Evolutionary conservation across 2,888 invertebrate species (phyloP).

Genomic region (Drosophila limbata): DNA sequence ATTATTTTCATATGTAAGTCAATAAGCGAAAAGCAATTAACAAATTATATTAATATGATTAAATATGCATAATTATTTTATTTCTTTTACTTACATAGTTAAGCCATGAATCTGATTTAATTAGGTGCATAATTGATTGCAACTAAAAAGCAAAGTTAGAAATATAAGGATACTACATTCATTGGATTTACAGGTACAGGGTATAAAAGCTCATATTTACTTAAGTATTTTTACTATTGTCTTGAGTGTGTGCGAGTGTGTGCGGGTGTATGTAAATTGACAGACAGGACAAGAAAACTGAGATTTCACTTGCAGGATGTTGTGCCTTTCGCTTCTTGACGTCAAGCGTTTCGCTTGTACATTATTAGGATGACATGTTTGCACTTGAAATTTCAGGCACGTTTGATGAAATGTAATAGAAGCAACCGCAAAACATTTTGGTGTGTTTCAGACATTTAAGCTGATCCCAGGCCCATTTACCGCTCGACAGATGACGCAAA

Average conservation of each 20-base stretch:
- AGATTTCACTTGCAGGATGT: constrained; percentile 35
- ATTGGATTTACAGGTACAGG: not conserved
- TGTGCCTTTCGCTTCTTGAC: constrained; percentile 38
- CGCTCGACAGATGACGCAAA: constrained; percentile 15
- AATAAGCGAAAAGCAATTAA: constrained; percentile 62
- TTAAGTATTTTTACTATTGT: not conserved
- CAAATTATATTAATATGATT: constrained; percentile 56
- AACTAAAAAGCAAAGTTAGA: not conserved
- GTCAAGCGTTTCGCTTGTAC: constrained; percentile 53
- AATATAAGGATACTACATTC: not conserved
- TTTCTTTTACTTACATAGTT: not conserved
- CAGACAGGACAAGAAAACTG: constrained; percentile 17
- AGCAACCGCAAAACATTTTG: constrained; percentile 48
- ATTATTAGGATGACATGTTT: constrained; percentile 68
- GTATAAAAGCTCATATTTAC: constrained; percentile 15
- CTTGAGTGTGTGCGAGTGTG: not conserved
- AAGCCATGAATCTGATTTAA: constrained; percentile 4
- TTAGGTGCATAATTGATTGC: not conserved
- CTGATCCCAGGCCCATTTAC: constrained; percentile 1
- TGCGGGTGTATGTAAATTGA: constrained; percentile 31
- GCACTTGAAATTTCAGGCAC: constrained; percentile 70
- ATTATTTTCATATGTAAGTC: constrained; percentile 63
- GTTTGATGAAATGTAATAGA: constrained; percentile 66
- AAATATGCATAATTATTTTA: constrained; percentile 21
- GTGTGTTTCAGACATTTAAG: constrained; percentile 30